These are phyloP conservation scores for Lophochroa leadbeateri DNA, from an alignment of 2,113 vertebrate species.

Conservation along the genomic window DNA sequence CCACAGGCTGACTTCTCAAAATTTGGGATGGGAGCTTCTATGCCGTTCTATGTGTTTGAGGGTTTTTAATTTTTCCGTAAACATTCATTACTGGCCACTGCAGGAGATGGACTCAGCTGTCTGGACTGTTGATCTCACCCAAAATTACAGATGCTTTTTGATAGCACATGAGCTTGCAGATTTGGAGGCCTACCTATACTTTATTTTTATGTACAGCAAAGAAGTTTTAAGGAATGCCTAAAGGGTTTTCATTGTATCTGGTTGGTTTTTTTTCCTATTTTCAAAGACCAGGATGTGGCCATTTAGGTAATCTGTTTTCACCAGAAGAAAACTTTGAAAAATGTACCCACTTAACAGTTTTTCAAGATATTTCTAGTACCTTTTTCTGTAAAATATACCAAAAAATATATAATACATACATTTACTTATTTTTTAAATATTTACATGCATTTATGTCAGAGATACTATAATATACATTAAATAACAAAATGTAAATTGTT, in stretches of 20 bases:
- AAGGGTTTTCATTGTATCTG: not conserved
- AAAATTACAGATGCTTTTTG: not conserved
- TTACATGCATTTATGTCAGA: not conserved
- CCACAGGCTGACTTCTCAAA: not conserved
- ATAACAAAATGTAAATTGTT: conserved; percentile 21
- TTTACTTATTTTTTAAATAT: not conserved
- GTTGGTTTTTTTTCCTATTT: not conserved
- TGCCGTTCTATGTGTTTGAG: not conserved
- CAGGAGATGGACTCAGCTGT: not conserved
- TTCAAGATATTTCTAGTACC: not conserved
- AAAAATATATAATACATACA: not conserved
- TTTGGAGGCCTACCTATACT: not conserved
- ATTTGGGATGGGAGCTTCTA: not conserved
- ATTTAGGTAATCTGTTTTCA: not conserved
- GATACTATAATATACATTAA: not conserved
- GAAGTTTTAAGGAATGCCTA: not conserved
- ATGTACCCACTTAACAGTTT: not conserved
- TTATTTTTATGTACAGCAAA: not conserved
- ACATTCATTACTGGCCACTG: not conserved
- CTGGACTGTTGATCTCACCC: not conserved
- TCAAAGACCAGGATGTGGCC: not conserved
- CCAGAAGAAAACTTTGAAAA: not conserved
- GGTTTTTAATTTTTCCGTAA: not conserved
- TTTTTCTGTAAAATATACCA: not conserved
- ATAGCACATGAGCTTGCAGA: not conserved